These are phyloP conservation scores for Anastatus disparis DNA, from an alignment of 1,140 invertebrate species.

Conservation along the genomic window DNA sequence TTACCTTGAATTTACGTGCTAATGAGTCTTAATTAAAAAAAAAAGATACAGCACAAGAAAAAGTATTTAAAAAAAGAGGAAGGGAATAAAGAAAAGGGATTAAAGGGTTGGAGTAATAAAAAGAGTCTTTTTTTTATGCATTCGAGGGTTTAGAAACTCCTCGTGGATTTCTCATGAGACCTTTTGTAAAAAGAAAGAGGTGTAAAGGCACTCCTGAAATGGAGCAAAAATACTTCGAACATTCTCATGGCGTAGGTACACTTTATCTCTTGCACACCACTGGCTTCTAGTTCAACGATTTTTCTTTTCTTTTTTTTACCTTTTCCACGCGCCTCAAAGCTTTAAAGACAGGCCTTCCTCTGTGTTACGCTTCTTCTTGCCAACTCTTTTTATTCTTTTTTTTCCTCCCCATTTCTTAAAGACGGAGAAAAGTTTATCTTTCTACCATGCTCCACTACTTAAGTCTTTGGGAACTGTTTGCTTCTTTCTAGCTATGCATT, in stretches of 20 bases:
- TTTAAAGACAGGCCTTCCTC: background rate
- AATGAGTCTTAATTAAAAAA: slow-evolving; percentile 27
- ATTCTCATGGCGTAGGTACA: background rate
- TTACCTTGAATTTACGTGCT: background rate
- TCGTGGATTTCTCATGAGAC: too few relatives aligned
- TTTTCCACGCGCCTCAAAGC: background rate
- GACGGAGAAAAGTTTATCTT: too few relatives aligned
- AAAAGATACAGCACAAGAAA: background rate
- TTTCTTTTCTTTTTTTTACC: background rate
- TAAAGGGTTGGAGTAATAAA: background rate
- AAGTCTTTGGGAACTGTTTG: too few relatives aligned
- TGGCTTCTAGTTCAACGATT: background rate
- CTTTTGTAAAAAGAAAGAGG: too few relatives aligned
- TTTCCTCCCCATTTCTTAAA: background rate
- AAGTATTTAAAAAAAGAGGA: background rate
- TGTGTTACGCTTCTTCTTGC: background rate
- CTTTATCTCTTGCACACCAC: slow-evolving; percentile 21
- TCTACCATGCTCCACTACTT: too few relatives aligned
- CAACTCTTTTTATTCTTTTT: background rate
- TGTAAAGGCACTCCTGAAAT: too few relatives aligned
- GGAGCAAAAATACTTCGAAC: slow-evolving; percentile 1
- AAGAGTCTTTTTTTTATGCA: background rate
- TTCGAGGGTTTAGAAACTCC: too few relatives aligned
- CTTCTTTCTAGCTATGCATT: too few relatives aligned
- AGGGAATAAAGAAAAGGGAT: background rate